Evolutionary conservation across 2,113 vertebrate genomes (phyloP).

Genomic region (Sula dactylatra): DNA sequence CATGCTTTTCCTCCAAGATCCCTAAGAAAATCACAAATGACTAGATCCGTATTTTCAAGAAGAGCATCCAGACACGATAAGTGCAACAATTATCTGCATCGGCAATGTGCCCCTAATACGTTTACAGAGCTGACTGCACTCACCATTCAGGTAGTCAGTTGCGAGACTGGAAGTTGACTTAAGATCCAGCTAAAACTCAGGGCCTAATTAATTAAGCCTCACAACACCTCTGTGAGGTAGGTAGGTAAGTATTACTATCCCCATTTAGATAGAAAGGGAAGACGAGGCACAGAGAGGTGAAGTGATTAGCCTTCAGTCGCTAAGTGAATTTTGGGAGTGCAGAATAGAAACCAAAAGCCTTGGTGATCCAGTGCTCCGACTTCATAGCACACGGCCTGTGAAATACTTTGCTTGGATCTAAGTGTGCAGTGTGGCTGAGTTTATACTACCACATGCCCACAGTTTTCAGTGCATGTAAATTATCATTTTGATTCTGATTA

Average conservation of each 20-base stretch:
- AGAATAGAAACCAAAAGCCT: conserved; percentile 29
- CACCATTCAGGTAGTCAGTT: not conserved
- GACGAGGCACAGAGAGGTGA: conserved; percentile 46
- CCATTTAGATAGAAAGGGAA: conserved; percentile 31
- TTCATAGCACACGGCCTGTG: not conserved
- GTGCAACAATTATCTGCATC: not conserved
- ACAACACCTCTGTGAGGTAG: conserved; percentile 70
- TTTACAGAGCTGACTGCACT: not conserved
- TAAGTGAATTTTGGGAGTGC: not conserved
- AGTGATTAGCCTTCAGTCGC: conserved; percentile 15
- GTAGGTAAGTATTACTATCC: conserved; percentile 28
- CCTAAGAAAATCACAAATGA: not conserved
- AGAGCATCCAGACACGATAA: conserved; percentile 1
- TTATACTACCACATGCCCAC: not conserved
- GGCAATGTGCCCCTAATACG: fast-evolving
- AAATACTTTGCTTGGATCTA: not conserved
- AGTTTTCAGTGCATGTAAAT: not conserved
- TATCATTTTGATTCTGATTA: not conserved
- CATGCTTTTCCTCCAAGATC: not conserved
- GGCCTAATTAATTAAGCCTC: conserved; percentile 51
- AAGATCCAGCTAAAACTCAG: conserved; percentile 23
- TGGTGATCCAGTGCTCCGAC: conserved; percentile 47
- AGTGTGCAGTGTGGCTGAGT: not conserved
- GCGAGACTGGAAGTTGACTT: not conserved
- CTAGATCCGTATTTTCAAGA: not conserved